Conservation (phyloP, 2,797 vertebrate species). For the Spinus pinus region DNA sequence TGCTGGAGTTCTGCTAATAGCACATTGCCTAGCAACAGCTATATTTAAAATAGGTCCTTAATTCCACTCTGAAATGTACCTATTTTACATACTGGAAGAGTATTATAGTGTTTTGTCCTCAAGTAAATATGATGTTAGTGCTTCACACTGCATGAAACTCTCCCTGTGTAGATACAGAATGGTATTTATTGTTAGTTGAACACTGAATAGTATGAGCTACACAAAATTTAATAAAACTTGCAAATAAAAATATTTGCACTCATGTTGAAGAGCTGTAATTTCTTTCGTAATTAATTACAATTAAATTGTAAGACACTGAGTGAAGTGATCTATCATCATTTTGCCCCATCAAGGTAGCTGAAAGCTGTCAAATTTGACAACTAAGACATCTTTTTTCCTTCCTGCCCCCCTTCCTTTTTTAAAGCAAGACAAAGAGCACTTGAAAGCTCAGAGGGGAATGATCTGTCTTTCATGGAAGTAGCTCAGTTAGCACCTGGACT, state of each 20-base stretch:
- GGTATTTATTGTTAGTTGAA: constrained; percentile 42
- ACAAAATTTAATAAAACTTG: constrained; percentile 54
- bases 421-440: neutral
- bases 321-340: constrained; percentile 24
- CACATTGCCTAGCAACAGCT: constrained; percentile 50
- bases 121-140: constrained; percentile 34
- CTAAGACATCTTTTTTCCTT: neutral
- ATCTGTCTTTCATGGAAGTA: neutral
- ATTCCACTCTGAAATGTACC: neutral
- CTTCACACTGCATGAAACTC: neutral
- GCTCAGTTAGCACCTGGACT: constrained; percentile 1
- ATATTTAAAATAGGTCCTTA: constrained; percentile 47
- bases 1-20: constrained; percentile 20
- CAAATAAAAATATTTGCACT: constrained; percentile 67
- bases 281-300: constrained; percentile 59
- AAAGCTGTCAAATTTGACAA: constrained; percentile 32
- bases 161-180: neutral
- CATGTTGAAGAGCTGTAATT: constrained; percentile 54
- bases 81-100: constrained; percentile 11
- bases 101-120: neutral
- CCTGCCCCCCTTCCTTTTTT: neutral
- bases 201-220: constrained; percentile 6
- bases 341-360: constrained; percentile 34
- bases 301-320: constrained; percentile 33
- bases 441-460: neutral